Evolutionary conservation across 2,113 vertebrate genomes (phyloP).

Genomic region (Sorex fumeus): DNA sequence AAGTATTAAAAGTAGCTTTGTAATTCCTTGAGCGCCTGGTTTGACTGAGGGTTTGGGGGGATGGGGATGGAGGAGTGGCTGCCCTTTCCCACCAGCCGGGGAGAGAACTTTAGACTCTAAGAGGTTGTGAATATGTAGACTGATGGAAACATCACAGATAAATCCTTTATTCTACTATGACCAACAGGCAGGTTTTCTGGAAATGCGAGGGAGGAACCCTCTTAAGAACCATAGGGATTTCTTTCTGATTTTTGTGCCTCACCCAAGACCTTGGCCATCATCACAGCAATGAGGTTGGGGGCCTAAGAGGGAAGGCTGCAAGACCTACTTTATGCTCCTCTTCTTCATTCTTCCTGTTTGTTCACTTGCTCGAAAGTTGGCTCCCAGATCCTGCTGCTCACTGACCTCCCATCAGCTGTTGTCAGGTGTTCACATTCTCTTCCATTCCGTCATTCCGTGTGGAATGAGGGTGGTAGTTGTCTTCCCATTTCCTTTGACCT

Average conservation of each 20-base stretch:
- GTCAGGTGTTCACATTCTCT: constrained; percentile 72
- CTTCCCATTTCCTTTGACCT: constrained; percentile 70
- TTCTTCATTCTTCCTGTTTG: constrained; percentile 76
- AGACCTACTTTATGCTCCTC: constrained; percentile 56
- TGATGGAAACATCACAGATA: constrained; percentile 67
- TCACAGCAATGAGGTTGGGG: constrained; percentile 65
- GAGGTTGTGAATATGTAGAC: constrained; percentile 70
- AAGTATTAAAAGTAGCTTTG: constrained; percentile 91
- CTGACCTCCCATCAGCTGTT: constrained; percentile 31
- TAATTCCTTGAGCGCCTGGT: constrained; percentile 85
- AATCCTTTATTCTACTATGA: constrained; percentile 73
- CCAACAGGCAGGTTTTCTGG: constrained; percentile 47
- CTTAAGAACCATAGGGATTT: constrained; percentile 42
- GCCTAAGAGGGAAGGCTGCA: constrained; percentile 60
- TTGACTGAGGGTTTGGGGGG: constrained; percentile 70
- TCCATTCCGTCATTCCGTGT: constrained; percentile 74
- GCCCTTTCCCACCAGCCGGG: constrained; percentile 71
- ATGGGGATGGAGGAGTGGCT: constrained; percentile 81
- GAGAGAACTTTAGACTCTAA: constrained; percentile 70
- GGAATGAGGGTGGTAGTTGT: constrained; percentile 72
- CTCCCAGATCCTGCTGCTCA: constrained; percentile 65
- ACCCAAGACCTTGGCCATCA: constrained; percentile 57
- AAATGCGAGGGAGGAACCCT: constrained; percentile 49
- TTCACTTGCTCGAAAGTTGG: constrained; percentile 68
- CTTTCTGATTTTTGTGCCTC: constrained; percentile 70